Evolutionary conservation across 2,113 vertebrate species (phyloP).

Genomic region (Ahaetulla prasina): DNA sequence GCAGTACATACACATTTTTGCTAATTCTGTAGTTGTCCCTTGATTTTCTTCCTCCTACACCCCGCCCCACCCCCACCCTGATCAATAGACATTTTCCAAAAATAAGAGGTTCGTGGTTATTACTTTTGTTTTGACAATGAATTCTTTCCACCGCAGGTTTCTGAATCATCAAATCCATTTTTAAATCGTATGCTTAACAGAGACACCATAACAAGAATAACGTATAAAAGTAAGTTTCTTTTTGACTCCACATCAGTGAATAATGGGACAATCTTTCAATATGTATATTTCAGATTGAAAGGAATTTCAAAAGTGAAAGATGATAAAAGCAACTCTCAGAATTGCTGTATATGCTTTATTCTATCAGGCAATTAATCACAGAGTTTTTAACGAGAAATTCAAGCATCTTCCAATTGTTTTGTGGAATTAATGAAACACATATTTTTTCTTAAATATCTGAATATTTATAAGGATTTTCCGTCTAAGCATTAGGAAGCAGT

Average conservation of each 20-base stretch:
- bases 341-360: not conserved
- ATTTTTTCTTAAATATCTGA: not conserved
- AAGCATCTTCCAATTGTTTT: not conserved
- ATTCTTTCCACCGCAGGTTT: conserved; percentile 76
- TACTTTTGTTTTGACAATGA: conserved; percentile 9
- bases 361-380: not conserved
- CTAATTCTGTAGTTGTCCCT: not conserved
- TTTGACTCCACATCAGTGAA: not conserved
- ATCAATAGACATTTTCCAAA: not conserved
- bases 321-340: conserved; percentile 11
- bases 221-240: conserved; percentile 95
- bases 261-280: conserved; percentile 1
- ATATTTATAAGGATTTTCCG: not conserved
- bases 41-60: not conserved
- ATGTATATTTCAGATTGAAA: conserved; percentile 4
- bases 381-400: not conserved
- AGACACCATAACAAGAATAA: conserved; percentile 99
- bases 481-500: not conserved
- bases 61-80: not conserved
- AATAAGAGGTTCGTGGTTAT: not conserved
- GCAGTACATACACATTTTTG: not conserved
- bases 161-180: conserved; percentile 94
- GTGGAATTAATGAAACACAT: not conserved
- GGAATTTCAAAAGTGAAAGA: not conserved
- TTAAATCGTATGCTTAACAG: conserved; percentile 99